Conservation (phyloP, 1,140 invertebrate species). For the Danaus melanippus region DNA sequence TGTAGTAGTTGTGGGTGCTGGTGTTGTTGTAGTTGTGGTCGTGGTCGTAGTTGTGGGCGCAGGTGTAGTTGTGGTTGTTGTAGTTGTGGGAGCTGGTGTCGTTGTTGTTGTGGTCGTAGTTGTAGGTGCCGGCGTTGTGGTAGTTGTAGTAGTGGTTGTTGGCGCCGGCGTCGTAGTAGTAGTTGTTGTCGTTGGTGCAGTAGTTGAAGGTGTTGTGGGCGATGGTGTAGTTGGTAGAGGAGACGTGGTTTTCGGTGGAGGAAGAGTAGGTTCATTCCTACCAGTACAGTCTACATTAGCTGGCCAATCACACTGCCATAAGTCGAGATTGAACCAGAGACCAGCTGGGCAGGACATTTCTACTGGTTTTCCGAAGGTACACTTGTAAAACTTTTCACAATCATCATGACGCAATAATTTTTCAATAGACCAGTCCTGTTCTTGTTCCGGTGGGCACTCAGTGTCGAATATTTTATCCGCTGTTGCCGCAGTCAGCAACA, state of each 20-base stretch:
- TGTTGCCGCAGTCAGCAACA: conserved; percentile 15
- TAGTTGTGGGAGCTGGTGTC: conserved; percentile 11
- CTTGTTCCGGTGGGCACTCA: conserved; percentile 41
- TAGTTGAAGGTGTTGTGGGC: conserved; percentile 5
- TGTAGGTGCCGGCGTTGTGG: conserved; percentile 6
- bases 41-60: conserved; percentile 12
- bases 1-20: conserved; percentile 4
- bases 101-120: conserved; percentile 16
- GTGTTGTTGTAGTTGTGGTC: conserved; percentile 11
- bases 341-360: conserved; percentile 65
- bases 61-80: conserved; percentile 10
- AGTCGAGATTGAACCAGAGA: conserved; percentile 71
- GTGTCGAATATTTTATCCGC: conserved; percentile 14
- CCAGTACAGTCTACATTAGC: conserved; percentile 62
- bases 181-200: conserved; percentile 8
- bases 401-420: conserved; percentile 62
- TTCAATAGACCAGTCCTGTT: conserved; percentile 34
- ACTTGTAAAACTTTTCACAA: conserved; percentile 75
- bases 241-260: conserved; percentile 1
- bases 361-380: conserved; percentile 63
- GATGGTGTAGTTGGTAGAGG: conserved; percentile 7
- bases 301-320: conserved; percentile 73
- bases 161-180: conserved; percentile 4
- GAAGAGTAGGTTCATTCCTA: conserved; percentile 31
- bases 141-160: conserved; percentile 1